A percentile compares a stretch with the other conserved stretches of the same genome.
phyloP scores from a whole-genome alignment of 2,113 vertebrate species.

The Gallinago media region DNA sequence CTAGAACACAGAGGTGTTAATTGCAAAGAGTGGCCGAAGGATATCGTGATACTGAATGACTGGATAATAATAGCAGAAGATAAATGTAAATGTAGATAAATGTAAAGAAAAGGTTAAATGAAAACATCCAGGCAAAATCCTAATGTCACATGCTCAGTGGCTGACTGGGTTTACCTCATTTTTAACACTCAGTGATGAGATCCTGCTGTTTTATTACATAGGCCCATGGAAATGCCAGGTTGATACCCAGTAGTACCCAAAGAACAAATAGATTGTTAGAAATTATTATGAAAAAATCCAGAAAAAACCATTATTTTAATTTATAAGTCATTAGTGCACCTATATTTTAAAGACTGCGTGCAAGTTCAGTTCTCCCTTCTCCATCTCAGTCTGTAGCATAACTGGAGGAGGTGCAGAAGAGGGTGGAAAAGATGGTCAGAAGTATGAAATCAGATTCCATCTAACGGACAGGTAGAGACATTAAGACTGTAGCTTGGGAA shows the following conservation, averaged over 20 bases:
- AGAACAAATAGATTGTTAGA: background rate
- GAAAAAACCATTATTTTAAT: fast-evolving
- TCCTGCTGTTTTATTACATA: background rate
- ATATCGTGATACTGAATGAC: background rate
- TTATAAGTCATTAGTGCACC: background rate
- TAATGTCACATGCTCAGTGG: fast-evolving
- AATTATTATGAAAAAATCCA: background rate
- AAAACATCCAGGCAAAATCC: background rate
- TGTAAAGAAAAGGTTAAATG: background rate
- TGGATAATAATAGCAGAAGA: background rate
- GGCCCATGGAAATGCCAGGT: background rate
- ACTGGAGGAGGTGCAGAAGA: background rate
- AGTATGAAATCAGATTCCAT: background rate
- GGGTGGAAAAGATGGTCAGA: background rate
- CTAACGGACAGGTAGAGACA: background rate
- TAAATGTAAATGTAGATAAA: background rate
- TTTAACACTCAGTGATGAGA: background rate
- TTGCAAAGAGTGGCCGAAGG: background rate
- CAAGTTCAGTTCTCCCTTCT: background rate
- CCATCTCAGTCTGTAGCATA: background rate
- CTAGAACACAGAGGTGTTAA: background rate
- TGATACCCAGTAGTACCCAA: background rate
- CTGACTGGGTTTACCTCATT: background rate
- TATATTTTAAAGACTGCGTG: background rate
- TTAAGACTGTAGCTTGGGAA: background rate